Conservation (phyloP, 2,113 vertebrate genomes). For the Oncorhynchus tshawytscha region DNA sequence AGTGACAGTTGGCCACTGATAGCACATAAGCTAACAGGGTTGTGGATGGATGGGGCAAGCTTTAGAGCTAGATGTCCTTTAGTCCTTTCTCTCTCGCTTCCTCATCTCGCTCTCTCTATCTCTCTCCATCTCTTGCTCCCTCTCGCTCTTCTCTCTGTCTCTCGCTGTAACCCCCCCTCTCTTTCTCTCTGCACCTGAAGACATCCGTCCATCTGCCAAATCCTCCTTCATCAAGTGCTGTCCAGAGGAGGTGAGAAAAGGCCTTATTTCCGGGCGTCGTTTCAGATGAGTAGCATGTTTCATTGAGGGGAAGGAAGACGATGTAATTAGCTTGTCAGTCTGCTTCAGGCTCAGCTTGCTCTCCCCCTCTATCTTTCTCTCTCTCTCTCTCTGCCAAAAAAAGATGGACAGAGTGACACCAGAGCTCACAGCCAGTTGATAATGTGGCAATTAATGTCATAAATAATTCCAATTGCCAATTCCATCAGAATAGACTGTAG, state of each 20-base stretch:
- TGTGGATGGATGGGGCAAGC: conserved; percentile 58
- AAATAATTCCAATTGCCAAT: conserved; percentile 97
- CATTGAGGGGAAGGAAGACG: conserved; percentile 89
- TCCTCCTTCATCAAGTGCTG: conserved; percentile 44
- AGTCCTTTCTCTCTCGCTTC: neutral
- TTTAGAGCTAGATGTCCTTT: conserved; percentile 8
- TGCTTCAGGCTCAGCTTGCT: conserved; percentile 96
- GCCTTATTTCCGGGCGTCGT: conserved; percentile 90
- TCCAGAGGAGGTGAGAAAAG: conserved; percentile 63
- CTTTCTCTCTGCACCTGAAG: conserved; percentile 76
- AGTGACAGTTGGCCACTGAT: conserved; percentile 7
- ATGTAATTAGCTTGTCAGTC: conserved; percentile 99
- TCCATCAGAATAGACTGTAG: conserved; percentile 92
- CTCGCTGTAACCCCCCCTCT: conserved; percentile 20
- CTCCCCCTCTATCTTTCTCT: conserved; percentile 50
- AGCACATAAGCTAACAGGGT: conserved; percentile 70
- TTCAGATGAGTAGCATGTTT: conserved; percentile 99
- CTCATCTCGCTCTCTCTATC: neutral
- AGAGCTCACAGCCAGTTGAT: conserved; percentile 93
- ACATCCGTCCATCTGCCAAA: conserved; percentile 56
- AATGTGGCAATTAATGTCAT: conserved; percentile 98
- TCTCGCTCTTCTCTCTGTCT: conserved; percentile 2
- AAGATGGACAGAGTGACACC: conserved; percentile 99
- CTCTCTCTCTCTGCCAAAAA: conserved; percentile 80
- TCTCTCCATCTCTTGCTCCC: neutral